Base-by-base conservation (phyloP, 2,113 vertebrate species). In the zebrafish (Danio rerio) region DNA sequence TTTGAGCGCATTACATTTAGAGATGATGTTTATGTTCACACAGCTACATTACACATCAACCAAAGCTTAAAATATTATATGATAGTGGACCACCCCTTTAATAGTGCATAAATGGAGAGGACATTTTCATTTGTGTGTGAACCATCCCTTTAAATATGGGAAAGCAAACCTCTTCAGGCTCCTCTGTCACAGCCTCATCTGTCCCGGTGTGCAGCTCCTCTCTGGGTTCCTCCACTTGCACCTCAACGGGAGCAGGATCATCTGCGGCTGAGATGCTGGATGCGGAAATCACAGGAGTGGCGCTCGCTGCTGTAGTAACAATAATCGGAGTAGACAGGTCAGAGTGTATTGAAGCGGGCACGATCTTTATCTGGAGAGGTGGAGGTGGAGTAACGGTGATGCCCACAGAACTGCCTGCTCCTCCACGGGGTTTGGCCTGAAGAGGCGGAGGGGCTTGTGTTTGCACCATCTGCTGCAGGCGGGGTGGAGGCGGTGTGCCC, bases 311-410 rank as follows among this genome's bases (percentile, higher is more conserved):
- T 5, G 92, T 91, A 10, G 50, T 89, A 83, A 90, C 90, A 0
- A 90, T 87, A 62, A 91, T 88, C 0, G 91, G 87, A 0, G 84
- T 9, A 2, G 66, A 81, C 0, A 89, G 9, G 31, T 94, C 89
- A 0, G 91, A 86, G 84, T 95, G 95, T 21, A 95, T 91, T 42
- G 92, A 83, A 73, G 94, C 79, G 9, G 94, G 92, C 31, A 94
- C 91, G 0, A 94, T 91, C 84, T 96, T 97, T 68, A 96, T 96
- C 89, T 97, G 96, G 47, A 97, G 93, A 4, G 93, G 93, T 8
- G 96, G 96, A 0, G 96, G 96, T 0, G 95, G 93, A 5, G 92
- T 91, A 1, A 90, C 88, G 0, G 89, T 81, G 0, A 92, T 0
- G 15, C 89, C 16, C 0, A 89, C 5, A 0, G 82, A 87, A 83